Evolutionary conservation across 2,113 vertebrate genomes (phyloP).

Genomic region (Gambusia holbrooki): DNA sequence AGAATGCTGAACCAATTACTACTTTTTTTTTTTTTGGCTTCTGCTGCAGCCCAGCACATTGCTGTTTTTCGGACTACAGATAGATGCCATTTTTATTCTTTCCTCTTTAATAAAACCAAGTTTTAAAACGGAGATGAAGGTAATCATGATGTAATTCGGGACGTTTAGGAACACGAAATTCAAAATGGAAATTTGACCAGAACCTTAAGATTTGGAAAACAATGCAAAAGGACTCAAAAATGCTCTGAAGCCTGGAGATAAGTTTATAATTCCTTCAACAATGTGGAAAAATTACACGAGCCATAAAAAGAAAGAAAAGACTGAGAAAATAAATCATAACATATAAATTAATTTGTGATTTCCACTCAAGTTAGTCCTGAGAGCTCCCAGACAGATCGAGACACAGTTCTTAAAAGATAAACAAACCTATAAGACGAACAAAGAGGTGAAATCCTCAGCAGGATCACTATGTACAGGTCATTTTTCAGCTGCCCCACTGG

Average conservation of each 20-base stretch:
- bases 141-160: background rate
- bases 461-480: background rate
- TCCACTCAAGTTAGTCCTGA: too few relatives aligned
- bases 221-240: too few relatives aligned
- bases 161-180: background rate
- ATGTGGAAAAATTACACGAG: too few relatives aligned
- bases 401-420: too few relatives aligned
- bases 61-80: slow-evolving; percentile 17
- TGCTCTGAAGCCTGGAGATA: background rate
- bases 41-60: background rate
- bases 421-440: background rate
- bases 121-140: background rate
- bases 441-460: background rate
- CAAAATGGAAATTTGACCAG: too few relatives aligned
- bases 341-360: too few relatives aligned
- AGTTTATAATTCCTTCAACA: background rate
- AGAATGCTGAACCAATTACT: slow-evolving; percentile 25
- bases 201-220: too few relatives aligned
- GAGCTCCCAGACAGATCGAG: too few relatives aligned
- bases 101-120: background rate
- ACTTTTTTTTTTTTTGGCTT: background rate
- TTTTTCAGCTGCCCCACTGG: slow-evolving; percentile 12
- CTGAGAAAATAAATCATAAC: too few relatives aligned
- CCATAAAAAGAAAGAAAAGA: background rate
- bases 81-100: background rate